Evolutionary conservation across 92 coral and sea anemone species (phyloP).

Genomic region (Parazoanthus swiftii): DNA sequence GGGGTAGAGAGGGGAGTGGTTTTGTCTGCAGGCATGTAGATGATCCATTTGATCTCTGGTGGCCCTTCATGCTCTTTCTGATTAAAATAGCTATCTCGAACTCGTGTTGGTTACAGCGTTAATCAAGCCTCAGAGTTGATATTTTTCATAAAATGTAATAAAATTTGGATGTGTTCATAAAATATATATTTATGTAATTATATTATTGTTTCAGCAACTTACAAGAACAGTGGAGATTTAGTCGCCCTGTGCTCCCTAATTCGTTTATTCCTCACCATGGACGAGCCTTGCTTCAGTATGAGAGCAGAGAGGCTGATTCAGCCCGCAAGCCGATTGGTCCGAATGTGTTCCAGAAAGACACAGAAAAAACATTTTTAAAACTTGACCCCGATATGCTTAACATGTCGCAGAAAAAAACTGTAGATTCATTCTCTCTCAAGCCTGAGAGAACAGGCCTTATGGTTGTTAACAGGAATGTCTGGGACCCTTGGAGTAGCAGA

Average conservation of each 20-base stretch:
- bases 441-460: conserved; percentile 73
- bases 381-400: conserved; percentile 50
- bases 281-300: conserved; percentile 88
- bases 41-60: too few species aligned
- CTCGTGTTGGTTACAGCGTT: too few species aligned
- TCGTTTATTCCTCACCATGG: conserved; percentile 74
- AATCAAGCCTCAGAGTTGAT: too few species aligned
- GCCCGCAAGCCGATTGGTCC: conserved; percentile 6
- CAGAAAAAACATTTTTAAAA: conserved; percentile 25
- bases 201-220: conserved; percentile 51
- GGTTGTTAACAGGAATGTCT: conserved; percentile 68
- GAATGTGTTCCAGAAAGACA: conserved; percentile 20
- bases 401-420: conserved; percentile 51
- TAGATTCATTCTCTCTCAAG: conserved; percentile 27
- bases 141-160: too few species aligned
- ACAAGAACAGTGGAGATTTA: conserved; percentile 78
- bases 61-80: too few species aligned
- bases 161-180: background rate
- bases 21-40: too few species aligned
- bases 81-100: too few species aligned
- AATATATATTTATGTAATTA: background rate
- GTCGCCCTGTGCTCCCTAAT: conserved; percentile 60
- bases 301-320: conserved; percentile 42
- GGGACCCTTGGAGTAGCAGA: conserved; percentile 58
- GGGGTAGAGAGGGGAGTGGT: too few species aligned